phyloP scores from a whole-genome alignment of 2,888 invertebrate species.

The Pammene aurita region DNA sequence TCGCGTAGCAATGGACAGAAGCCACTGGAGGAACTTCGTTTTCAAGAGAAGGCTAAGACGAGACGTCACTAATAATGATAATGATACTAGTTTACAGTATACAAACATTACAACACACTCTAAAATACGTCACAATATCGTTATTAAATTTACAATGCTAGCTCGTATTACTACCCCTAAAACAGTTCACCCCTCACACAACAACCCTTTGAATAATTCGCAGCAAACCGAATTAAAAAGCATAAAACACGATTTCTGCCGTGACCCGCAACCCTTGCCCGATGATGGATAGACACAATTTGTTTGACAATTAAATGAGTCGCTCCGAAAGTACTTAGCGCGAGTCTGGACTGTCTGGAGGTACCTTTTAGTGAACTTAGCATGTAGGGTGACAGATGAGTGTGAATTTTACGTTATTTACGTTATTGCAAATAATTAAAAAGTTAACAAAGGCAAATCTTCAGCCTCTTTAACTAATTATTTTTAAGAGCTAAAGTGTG shows the following conservation, averaged over 20 bases:
- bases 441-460: too few relatives aligned
- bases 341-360: slow-evolving; percentile 3
- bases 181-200: slow-evolving; percentile 46
- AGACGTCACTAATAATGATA: too few relatives aligned
- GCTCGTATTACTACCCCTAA: slow-evolving; percentile 12
- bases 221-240: slow-evolving; percentile 74
- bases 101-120: too few relatives aligned
- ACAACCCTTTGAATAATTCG: slow-evolving; percentile 50
- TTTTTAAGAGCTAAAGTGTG: too few relatives aligned
- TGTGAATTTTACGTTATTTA: too few relatives aligned
- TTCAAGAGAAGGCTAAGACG: too few relatives aligned
- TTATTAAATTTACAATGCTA: slow-evolving; percentile 7
- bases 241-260: slow-evolving; percentile 72
- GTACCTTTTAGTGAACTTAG: slow-evolving; percentile 15
- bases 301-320: slow-evolving; percentile 42
- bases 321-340: not conserved
- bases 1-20: too few relatives aligned
- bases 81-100: too few relatives aligned
- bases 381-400: not conserved
- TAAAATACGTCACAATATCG: slow-evolving; percentile 1
- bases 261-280: slow-evolving; percentile 47
- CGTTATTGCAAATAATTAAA: too few relatives aligned
- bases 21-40: too few relatives aligned
- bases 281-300: slow-evolving; percentile 62
- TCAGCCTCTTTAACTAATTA: too few relatives aligned